phyloP scores from a whole-genome alignment of 2,113 vertebrate genomes.

The Anolis sagrei region DNA sequence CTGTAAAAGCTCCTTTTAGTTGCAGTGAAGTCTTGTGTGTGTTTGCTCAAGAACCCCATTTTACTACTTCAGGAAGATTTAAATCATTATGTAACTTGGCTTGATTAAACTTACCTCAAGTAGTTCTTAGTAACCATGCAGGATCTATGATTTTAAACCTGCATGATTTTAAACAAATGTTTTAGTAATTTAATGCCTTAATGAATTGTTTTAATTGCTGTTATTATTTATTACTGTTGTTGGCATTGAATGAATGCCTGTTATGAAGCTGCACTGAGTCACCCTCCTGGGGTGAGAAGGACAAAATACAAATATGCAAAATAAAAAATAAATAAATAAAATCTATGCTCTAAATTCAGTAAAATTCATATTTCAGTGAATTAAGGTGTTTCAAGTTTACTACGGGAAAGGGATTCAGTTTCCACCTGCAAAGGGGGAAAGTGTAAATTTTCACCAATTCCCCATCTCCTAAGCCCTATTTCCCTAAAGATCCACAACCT shows the following conservation, averaged over 20 bases:
- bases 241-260: too few species aligned
- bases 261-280: too few species aligned
- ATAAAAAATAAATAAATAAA: too few species aligned
- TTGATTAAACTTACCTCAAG: neutral
- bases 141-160: too few species aligned
- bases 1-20: too few species aligned
- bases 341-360: neutral
- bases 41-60: too few species aligned
- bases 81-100: neutral
- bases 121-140: neutral
- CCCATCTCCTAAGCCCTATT: neutral
- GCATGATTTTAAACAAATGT: too few species aligned
- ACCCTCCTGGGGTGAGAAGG: too few species aligned
- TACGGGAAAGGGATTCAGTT: neutral
- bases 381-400: neutral
- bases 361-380: neutral
- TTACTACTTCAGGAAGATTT: neutral
- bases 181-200: too few species aligned
- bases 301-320: too few species aligned
- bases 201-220: too few species aligned
- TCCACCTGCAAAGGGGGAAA: neutral
- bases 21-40: neutral
- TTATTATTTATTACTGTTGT: too few species aligned
- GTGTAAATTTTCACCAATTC: neutral
- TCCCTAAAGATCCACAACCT: neutral